Conservation (phyloP, 2,797 vertebrate genomes). For the Crenuchus spilurus region DNA sequence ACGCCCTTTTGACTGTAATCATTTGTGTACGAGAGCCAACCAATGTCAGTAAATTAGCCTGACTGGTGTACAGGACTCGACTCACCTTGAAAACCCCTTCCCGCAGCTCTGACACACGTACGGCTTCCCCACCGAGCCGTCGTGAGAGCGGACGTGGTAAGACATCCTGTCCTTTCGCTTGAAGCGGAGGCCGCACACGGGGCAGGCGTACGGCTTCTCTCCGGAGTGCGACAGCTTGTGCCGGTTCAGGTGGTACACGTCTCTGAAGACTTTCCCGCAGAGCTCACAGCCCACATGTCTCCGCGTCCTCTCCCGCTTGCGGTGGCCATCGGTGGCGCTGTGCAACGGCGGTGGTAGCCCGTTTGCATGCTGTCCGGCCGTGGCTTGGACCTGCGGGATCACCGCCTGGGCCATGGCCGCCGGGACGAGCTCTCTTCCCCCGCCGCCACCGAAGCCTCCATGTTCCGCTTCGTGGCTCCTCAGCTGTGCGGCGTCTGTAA, state of each 20-base stretch:
- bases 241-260: constrained; percentile 97
- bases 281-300: constrained; percentile 97
- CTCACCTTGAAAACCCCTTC: constrained; percentile 99
- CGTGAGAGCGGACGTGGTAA: constrained; percentile 97
- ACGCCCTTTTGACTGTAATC: too few relatives aligned
- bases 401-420: constrained; percentile 59
- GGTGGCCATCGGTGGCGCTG: constrained; percentile 75
- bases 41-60: neutral
- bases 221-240: constrained; percentile 99
- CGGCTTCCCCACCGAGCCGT: constrained; percentile 97
- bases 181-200: constrained; percentile 94
- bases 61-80: too few relatives aligned
- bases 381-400: constrained; percentile 57
- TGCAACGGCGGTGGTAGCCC: constrained; percentile 64
- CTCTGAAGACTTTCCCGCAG: constrained; percentile 97
- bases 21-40: too few relatives aligned
- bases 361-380: constrained; percentile 68
- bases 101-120: constrained; percentile 99
- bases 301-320: constrained; percentile 93
- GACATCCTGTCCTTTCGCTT: constrained; percentile 99
- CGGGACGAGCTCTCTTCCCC: constrained; percentile 59
- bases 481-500: constrained; percentile 89
- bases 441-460: constrained; percentile 71
- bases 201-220: constrained; percentile 98
- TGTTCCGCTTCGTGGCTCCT: constrained; percentile 96